phyloP scores from a whole-genome alignment of 2,888 invertebrate species.

The Sinodicranocentrus sp. region DNA sequence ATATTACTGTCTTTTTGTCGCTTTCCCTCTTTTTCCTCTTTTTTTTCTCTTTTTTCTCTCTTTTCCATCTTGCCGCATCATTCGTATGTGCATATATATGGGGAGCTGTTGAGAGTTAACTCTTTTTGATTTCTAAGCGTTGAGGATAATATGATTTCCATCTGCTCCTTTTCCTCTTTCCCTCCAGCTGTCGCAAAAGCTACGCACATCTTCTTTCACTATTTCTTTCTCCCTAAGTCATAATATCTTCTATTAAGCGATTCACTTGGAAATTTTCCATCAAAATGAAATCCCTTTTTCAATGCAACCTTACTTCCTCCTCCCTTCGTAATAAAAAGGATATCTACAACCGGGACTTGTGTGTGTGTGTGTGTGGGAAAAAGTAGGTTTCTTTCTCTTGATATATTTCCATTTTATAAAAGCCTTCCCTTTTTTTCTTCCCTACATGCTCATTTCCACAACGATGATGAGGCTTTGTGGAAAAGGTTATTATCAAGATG shows the following conservation, averaged over 20 bases:
- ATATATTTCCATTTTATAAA: no score
- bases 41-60: not conserved
- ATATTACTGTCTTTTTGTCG: slow-evolving; percentile 38
- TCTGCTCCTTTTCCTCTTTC: slow-evolving; percentile 46
- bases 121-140: slow-evolving; percentile 65
- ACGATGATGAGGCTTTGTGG: slow-evolving; percentile 44
- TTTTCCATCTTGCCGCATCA: no score
- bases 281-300: slow-evolving; percentile 51
- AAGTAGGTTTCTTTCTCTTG: no score
- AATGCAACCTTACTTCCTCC: not conserved
- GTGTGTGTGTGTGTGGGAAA: slow-evolving; percentile 1
- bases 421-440: no score
- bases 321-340: not conserved
- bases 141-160: slow-evolving; percentile 66
- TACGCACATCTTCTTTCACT: slow-evolving; percentile 36
- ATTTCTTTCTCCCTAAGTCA: slow-evolving; percentile 31
- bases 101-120: slow-evolving; percentile 52
- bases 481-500: slow-evolving; percentile 38
- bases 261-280: slow-evolving; percentile 67
- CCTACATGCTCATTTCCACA: slow-evolving; percentile 4
- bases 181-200: slow-evolving; percentile 61
- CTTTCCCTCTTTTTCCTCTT: slow-evolving; percentile 9
- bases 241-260: slow-evolving; percentile 59
- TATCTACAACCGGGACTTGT: no score
- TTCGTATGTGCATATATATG: not conserved